phyloP scores from a whole-genome alignment of 2,113 vertebrate genomes.

The Pollimyrus isidori region DNA sequence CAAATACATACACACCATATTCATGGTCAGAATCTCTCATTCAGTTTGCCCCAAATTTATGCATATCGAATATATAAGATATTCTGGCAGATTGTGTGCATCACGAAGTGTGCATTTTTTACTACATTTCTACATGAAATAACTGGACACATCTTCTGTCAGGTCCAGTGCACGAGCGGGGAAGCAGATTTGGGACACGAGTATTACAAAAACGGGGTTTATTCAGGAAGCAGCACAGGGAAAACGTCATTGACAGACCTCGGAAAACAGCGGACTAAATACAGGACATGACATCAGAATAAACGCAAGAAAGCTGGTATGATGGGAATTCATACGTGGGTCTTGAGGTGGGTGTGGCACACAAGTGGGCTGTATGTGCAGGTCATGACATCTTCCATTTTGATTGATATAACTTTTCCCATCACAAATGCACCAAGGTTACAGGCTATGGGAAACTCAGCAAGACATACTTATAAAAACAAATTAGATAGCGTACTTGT shows the following conservation, averaged over 20 bases:
- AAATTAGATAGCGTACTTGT: not conserved
- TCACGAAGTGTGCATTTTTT: not conserved
- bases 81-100: not conserved
- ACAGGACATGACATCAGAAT: too few species aligned
- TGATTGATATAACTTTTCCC: not conserved
- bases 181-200: too few species aligned
- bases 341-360: too few species aligned
- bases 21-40: not conserved
- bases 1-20: not conserved
- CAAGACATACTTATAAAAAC: not conserved
- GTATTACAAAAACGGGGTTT: too few species aligned
- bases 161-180: too few species aligned
- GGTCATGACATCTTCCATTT: not conserved
- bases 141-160: not conserved
- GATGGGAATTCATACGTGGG: too few species aligned
- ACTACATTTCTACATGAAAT: not conserved
- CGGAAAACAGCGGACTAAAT: too few species aligned
- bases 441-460: not conserved
- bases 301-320: too few species aligned
- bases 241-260: too few species aligned
- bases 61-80: not conserved
- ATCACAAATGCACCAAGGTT: not conserved
- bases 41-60: not conserved
- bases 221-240: too few species aligned
- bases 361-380: too few species aligned